Conservation (phyloP, 2,888 invertebrate species). For the Sepioteuthis lessoniana region DNA sequence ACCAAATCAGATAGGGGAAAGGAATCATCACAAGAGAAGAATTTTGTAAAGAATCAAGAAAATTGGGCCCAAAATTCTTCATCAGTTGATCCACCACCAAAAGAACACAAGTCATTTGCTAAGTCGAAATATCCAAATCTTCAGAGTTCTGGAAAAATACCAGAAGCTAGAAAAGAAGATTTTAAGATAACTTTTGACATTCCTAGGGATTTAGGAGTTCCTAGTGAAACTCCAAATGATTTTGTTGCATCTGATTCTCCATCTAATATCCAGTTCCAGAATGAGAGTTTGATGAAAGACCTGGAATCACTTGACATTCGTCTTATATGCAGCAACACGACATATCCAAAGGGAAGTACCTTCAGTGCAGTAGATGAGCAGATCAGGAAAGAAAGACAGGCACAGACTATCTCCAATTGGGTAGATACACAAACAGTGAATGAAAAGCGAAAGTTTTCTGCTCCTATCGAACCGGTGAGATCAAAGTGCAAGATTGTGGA, state of each 20-base stretch:
- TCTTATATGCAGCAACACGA: constrained; percentile 8
- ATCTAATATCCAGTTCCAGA: constrained; percentile 38
- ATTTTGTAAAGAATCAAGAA: background rate
- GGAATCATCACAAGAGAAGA: constrained; percentile 34
- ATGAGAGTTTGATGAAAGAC: constrained; percentile 43
- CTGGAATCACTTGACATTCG: constrained; percentile 42
- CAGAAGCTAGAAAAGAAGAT: constrained; percentile 1
- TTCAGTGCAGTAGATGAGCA: constrained; percentile 37
- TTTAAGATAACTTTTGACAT: constrained; percentile 45
- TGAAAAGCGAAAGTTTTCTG: background rate
- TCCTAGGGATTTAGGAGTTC: constrained; percentile 15
- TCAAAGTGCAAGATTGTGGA: constrained; percentile 34
- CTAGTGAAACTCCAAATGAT: background rate
- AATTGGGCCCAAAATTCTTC: background rate
- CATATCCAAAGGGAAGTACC: constrained; percentile 38
- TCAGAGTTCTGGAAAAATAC: background rate
- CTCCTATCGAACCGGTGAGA: background rate
- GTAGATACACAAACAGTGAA: background rate
- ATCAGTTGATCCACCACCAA: background rate
- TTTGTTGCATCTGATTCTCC: background rate
- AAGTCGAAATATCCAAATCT: constrained; percentile 38
- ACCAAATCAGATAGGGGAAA: constrained; percentile 49
- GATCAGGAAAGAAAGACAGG: constrained; percentile 19
- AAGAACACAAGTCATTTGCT: background rate
- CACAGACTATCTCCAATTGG: background rate